phyloP scores from a whole-genome alignment of 2,888 invertebrate genomes.

The Troides helena region DNA sequence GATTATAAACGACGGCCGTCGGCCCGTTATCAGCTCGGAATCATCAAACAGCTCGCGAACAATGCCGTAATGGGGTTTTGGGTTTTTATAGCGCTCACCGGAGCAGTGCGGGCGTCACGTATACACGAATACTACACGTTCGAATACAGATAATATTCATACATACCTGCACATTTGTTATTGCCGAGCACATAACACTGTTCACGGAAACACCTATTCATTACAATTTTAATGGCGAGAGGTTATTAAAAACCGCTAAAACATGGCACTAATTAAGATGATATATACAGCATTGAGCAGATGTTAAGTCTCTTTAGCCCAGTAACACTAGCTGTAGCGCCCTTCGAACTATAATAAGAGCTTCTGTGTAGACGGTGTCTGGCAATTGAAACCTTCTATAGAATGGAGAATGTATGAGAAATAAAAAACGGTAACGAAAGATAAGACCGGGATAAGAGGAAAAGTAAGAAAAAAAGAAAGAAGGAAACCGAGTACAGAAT shows the following conservation, averaged over 20 bases:
- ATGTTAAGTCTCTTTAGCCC: too few species aligned
- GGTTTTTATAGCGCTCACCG: conserved; percentile 11
- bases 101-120: conserved; percentile 9
- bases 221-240: neutral
- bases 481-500: too few species aligned
- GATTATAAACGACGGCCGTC: neutral
- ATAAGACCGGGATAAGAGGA: too few species aligned
- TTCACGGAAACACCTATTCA: neutral
- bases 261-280: too few species aligned
- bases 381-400: too few species aligned
- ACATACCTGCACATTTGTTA: neutral
- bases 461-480: too few species aligned
- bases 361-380: too few species aligned
- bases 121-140: conserved; percentile 2
- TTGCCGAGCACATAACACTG: neutral
- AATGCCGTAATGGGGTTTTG: conserved; percentile 20
- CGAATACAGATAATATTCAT: neutral
- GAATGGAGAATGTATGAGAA: too few species aligned
- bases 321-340: too few species aligned
- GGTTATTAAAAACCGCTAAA: neutral
- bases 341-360: too few species aligned
- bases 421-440: too few species aligned
- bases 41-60: conserved; percentile 17
- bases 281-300: too few species aligned
- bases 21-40: conserved; percentile 13